phyloP scores from a whole-genome alignment of 2,113 vertebrate genomes.

The Alexandromys fortis region DNA sequence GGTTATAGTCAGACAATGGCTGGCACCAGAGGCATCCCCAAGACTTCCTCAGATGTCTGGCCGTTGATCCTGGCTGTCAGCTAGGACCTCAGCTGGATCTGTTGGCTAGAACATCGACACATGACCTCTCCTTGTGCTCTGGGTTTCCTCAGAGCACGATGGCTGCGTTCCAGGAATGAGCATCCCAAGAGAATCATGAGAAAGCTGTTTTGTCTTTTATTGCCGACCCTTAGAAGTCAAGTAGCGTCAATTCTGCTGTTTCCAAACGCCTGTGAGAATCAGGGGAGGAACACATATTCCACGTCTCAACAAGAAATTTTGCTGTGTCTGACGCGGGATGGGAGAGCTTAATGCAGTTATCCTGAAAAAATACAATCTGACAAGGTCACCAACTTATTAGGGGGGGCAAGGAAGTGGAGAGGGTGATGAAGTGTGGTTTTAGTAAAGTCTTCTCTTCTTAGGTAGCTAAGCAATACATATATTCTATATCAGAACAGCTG shows the following conservation, averaged over 20 bases:
- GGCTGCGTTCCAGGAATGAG: conserved; percentile 41
- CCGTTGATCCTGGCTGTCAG: not conserved
- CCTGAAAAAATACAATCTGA: conserved; percentile 10
- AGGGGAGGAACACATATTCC: not conserved
- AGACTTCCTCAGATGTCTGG: conserved; percentile 10
- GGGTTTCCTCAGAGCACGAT: conserved; percentile 47
- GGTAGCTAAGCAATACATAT: not conserved
- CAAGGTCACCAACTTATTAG: not conserved
- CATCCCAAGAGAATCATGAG: conserved; percentile 37
- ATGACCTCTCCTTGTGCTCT: conserved; percentile 7
- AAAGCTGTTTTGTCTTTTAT: conserved; percentile 55
- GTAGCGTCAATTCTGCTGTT: conserved; percentile 15
- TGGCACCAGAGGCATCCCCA: not conserved
- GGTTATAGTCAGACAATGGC: not conserved
- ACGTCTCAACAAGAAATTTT: not conserved
- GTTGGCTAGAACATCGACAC: conserved; percentile 18
- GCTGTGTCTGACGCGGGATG: not conserved
- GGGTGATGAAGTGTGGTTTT: not conserved
- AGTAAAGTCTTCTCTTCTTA: not conserved
- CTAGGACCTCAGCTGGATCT: conserved; percentile 29
- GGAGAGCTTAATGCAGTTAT: not conserved
- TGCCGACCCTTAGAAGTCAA: conserved; percentile 6
- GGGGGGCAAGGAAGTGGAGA: not conserved
- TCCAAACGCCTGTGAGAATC: not conserved
- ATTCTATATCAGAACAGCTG: not conserved